These are phyloP conservation scores for Anabacerthia variegaticeps DNA, from an alignment of 2,797 vertebrate species.

Conservation along the genomic window DNA sequence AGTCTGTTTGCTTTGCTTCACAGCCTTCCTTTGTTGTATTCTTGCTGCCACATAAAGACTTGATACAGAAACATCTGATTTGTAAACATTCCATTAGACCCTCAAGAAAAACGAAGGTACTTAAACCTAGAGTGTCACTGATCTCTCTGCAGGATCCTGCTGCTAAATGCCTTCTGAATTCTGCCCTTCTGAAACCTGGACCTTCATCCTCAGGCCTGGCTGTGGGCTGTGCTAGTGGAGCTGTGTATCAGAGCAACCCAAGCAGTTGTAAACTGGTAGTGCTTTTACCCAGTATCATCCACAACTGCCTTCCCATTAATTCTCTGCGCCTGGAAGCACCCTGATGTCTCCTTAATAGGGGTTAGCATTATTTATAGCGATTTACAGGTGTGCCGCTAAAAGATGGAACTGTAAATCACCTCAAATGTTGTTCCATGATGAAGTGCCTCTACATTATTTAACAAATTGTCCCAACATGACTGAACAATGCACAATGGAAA, in stretches of 20 bases:
- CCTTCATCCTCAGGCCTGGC: not conserved
- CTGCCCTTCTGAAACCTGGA: not conserved
- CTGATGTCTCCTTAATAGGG: slow-evolving; percentile 2
- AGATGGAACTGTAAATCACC: not conserved
- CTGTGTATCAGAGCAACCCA: not conserved
- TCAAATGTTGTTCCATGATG: not conserved
- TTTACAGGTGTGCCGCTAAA: slow-evolving; percentile 44
- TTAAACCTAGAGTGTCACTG: not conserved
- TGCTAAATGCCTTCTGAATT: not conserved
- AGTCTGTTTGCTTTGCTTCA: not conserved
- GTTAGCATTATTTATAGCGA: slow-evolving; percentile 3
- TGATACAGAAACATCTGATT: not conserved
- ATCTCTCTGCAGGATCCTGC: not conserved
- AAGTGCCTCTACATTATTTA: slow-evolving; percentile 26
- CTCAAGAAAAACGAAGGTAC: not conserved
- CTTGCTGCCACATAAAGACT: not conserved
- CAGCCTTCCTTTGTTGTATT: not conserved
- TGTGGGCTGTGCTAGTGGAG: not conserved
- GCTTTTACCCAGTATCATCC: not conserved
- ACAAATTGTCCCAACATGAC: slow-evolving; percentile 14
- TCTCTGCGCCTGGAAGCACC: not conserved
- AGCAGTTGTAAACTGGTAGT: not conserved
- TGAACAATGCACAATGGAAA: not conserved
- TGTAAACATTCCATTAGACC: not conserved
- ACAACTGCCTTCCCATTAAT: not conserved